Conservation (phyloP, 2,888 invertebrate genomes). For the Agrenia bidenticulata region DNA sequence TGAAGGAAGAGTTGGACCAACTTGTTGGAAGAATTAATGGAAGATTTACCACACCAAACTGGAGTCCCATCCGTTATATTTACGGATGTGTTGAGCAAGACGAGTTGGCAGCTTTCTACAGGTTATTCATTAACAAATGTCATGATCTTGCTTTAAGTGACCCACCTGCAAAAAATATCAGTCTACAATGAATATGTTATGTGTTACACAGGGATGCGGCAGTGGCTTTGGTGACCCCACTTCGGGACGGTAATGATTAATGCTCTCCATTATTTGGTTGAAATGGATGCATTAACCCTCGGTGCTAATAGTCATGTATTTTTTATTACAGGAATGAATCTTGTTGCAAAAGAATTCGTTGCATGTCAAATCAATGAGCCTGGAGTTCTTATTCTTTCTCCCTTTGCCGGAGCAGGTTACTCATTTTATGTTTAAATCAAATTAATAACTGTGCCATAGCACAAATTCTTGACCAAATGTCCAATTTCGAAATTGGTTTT, state of each 20-base stretch:
- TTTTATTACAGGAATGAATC: constrained; percentile 32
- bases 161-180: too few relatives aligned
- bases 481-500: background rate
- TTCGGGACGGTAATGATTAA: constrained; percentile 60
- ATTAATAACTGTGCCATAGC: background rate
- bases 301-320: background rate
- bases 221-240: constrained; percentile 81
- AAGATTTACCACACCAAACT: constrained; percentile 83
- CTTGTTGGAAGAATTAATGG: constrained; percentile 85
- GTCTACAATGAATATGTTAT: background rate
- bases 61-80: constrained; percentile 88
- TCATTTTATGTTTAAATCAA: background rate
- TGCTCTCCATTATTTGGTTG: too few relatives aligned
- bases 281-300: background rate
- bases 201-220: constrained; percentile 65
- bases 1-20: constrained; percentile 89
- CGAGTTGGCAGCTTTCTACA: constrained; percentile 80
- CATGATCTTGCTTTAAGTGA: too few relatives aligned
- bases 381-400: constrained; percentile 83
- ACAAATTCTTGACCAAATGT: background rate
- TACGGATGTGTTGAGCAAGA: constrained; percentile 85
- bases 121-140: constrained; percentile 55
- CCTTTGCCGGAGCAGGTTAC: constrained; percentile 79
- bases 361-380: constrained; percentile 85
- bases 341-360: constrained; percentile 73